phyloP scores from a whole-genome alignment of 2,113 vertebrate genomes.

The Cryptotis parvus region DNA sequence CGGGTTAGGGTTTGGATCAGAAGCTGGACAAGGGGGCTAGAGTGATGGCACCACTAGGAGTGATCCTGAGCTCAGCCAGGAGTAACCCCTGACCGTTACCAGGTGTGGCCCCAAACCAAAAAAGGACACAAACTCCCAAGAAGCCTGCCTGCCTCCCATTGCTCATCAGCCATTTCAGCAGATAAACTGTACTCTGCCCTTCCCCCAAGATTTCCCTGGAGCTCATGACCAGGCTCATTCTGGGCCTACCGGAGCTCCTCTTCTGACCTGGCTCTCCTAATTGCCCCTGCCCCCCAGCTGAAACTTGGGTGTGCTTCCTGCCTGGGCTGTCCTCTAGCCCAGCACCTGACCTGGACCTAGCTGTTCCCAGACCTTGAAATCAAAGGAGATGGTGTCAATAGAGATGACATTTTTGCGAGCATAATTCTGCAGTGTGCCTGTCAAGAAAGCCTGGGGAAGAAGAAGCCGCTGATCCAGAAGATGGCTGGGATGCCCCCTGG shows the following conservation, averaged over 20 bases:
- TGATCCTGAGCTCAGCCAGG: background rate
- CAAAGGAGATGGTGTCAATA: slow-evolving; percentile 93
- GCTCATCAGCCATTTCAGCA: background rate
- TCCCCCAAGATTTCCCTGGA: background rate
- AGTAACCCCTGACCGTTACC: no score
- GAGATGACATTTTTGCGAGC: slow-evolving; percentile 90
- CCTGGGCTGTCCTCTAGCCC: background rate
- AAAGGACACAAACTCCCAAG: background rate
- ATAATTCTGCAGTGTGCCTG: slow-evolving; percentile 94
- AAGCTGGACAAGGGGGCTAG: background rate
- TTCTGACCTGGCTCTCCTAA: background rate
- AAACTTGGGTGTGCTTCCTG: background rate
- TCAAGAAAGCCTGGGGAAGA: slow-evolving; percentile 96
- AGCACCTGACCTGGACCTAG: background rate
- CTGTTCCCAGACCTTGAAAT: slow-evolving; percentile 89
- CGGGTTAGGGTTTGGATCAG: slow-evolving; percentile 33
- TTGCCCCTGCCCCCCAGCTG: background rate
- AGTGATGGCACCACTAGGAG: background rate
- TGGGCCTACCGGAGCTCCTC: background rate
- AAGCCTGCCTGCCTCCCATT: background rate
- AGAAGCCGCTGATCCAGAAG: slow-evolving; percentile 97
- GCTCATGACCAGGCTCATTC: background rate
- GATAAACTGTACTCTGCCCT: background rate
- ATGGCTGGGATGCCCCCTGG: slow-evolving; percentile 89
- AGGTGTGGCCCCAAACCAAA: no score